These are phyloP conservation scores for Troides aeacus DNA, from an alignment of 2,888 invertebrate species.

Conservation along the genomic window DNA sequence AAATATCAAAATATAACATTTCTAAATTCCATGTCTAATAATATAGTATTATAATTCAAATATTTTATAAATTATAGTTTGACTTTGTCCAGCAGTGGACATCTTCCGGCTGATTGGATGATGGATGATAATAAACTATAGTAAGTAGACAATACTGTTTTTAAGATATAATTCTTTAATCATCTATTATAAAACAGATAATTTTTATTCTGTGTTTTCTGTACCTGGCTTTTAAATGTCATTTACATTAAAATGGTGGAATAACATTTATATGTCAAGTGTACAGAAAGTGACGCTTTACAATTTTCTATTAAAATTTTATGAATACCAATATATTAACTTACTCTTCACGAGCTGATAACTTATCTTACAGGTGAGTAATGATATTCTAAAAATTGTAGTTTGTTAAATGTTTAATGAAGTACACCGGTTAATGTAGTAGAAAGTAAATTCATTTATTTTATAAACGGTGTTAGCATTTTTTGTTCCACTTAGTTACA, in stretches of 20 bases:
- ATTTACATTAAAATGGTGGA: conserved; percentile 20
- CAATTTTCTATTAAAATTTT: conserved; percentile 2
- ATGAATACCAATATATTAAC: background rate
- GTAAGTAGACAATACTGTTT: no score
- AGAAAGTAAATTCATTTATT: background rate
- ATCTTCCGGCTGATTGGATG: no score
- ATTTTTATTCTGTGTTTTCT: no score
- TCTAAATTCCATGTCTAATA: no score
- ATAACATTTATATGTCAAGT: conserved; percentile 7
- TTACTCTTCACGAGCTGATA: background rate
- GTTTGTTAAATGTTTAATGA: background rate
- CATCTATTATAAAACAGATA: no score
- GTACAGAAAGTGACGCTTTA: conserved; percentile 19
- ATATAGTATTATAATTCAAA: no score
- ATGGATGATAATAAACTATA: no score
- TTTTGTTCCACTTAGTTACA: background rate
- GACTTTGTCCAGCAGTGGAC: no score
- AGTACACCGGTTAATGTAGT: background rate
- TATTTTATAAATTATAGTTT: no score
- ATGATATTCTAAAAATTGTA: background rate
- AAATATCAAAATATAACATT: no score
- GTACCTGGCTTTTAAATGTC: no score
- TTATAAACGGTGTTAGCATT: background rate
- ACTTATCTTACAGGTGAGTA: conserved; percentile 19
- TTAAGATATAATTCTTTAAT: no score